Conservation (phyloP, 2,888 invertebrate genomes). For the Tetragonula carbonaria region DNA sequence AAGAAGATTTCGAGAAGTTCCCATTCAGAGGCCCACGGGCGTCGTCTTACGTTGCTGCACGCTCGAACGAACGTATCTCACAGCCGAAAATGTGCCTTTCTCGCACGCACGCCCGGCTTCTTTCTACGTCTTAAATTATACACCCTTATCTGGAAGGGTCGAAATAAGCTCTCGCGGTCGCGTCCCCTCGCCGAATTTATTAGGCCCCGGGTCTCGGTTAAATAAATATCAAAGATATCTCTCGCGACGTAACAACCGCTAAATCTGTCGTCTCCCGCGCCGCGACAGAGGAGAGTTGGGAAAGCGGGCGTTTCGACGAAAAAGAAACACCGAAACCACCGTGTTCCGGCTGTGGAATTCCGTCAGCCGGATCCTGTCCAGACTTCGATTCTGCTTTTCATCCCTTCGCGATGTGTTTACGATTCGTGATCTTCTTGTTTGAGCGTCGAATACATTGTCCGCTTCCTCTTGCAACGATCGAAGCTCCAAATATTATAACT, state of each 20-base stretch:
- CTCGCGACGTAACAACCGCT: slow-evolving; percentile 53
- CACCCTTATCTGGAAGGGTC: slow-evolving; percentile 71
- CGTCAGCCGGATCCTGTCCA: slow-evolving; percentile 15
- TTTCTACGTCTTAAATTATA: slow-evolving; percentile 66
- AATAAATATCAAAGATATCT: slow-evolving; percentile 74
- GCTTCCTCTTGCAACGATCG: neutral
- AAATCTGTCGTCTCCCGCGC: slow-evolving; percentile 68
- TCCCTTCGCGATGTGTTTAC: neutral
- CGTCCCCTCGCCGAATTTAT: slow-evolving; percentile 68
- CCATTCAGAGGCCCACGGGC: slow-evolving; percentile 51
- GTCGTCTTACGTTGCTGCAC: slow-evolving; percentile 48
- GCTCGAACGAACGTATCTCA: slow-evolving; percentile 46
- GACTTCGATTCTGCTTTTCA: neutral
- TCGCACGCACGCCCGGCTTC: neutral
- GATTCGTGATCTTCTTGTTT: neutral
- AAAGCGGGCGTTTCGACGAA: slow-evolving; percentile 49
- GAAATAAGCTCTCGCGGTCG: slow-evolving; percentile 66
- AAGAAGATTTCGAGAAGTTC: slow-evolving; percentile 61
- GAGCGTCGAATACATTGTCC: no score
- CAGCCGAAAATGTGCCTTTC: slow-evolving; percentile 32
- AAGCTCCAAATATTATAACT: no score
- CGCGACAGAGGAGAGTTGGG: slow-evolving; percentile 48
- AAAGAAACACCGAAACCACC: neutral
- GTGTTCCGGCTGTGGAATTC: neutral
- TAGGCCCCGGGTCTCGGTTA: slow-evolving; percentile 60